Percentiles rank a stretch among this genome's conserved stretches.
Conservation (phyloP, 2,797 vertebrate genomes). For the Zalophus californianus region DNA sequence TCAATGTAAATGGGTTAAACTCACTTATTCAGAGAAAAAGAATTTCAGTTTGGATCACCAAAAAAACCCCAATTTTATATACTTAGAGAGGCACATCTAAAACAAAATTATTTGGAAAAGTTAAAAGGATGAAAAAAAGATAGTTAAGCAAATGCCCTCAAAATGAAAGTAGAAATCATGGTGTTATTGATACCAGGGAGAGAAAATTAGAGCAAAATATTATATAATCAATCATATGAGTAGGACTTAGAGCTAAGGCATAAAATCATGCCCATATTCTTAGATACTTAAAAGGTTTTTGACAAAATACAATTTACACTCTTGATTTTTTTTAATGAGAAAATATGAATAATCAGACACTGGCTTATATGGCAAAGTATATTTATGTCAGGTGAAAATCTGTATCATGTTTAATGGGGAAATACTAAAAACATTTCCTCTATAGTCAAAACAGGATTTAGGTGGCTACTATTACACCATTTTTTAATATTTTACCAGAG, state of each 20-base stretch:
- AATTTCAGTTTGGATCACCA: background rate
- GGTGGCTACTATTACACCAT: background rate
- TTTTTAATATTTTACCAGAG: background rate
- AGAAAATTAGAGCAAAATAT: background rate
- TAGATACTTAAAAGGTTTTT: background rate
- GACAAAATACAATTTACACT: background rate
- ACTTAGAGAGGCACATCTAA: background rate
- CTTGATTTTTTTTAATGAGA: background rate
- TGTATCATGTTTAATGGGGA: background rate
- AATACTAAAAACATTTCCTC: background rate
- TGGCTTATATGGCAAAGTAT: background rate
- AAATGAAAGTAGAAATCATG: background rate
- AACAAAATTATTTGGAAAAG: background rate
- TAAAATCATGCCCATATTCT: background rate
- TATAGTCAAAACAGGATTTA: background rate
- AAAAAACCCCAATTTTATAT: background rate
- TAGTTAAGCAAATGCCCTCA: background rate
- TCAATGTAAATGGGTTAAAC: conserved; percentile 5
- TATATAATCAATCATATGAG: background rate
- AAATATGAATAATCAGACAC: background rate
- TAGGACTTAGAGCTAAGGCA: background rate
- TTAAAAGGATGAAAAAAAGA: background rate
- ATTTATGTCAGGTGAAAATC: background rate
- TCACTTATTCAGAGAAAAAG: background rate
- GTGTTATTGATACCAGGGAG: background rate